Evolutionary conservation across 2,888 invertebrate genomes (phyloP).

Genomic region (Heteromurus nitidus): DNA sequence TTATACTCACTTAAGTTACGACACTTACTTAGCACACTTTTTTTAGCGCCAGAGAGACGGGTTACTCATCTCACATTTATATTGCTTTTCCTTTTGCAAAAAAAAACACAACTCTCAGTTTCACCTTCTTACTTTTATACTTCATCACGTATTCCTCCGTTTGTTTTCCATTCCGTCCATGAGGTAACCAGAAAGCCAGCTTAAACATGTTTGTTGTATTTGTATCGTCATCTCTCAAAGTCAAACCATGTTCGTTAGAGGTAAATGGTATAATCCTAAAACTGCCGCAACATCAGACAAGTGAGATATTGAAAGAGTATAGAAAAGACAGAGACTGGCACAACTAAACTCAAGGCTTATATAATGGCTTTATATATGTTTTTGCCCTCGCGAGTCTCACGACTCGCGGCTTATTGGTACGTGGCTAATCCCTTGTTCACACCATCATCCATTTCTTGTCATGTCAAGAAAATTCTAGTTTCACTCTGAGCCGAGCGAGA

Average conservation of each 20-base stretch:
- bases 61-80: not conserved
- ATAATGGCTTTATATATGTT: conserved; percentile 38
- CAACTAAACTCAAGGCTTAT: conserved; percentile 36
- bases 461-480: conserved; percentile 62
- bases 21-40: conserved; percentile 4
- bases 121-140: too few relatives aligned
- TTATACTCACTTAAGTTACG: not conserved
- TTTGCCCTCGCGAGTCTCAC: conserved; percentile 41
- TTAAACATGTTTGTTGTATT: too few relatives aligned
- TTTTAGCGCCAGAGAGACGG: not conserved
- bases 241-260: too few relatives aligned
- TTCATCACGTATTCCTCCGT: too few relatives aligned
- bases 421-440: conserved; percentile 69
- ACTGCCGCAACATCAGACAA: conserved; percentile 11
- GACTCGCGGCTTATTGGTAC: conserved; percentile 58
- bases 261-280: not conserved
- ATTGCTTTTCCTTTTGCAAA: too few relatives aligned
- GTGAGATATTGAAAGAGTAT: not conserved
- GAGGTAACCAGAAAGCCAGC: conserved; percentile 21
- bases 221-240: conserved; percentile 11
- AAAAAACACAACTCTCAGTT: not conserved
- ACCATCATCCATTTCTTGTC: conserved; percentile 68
- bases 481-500: not conserved
- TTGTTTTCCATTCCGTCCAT: conserved; percentile 30
- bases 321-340: not conserved